phyloP scores from a whole-genome alignment of 2,888 invertebrate genomes.

The Orchesella flavescens region DNA sequence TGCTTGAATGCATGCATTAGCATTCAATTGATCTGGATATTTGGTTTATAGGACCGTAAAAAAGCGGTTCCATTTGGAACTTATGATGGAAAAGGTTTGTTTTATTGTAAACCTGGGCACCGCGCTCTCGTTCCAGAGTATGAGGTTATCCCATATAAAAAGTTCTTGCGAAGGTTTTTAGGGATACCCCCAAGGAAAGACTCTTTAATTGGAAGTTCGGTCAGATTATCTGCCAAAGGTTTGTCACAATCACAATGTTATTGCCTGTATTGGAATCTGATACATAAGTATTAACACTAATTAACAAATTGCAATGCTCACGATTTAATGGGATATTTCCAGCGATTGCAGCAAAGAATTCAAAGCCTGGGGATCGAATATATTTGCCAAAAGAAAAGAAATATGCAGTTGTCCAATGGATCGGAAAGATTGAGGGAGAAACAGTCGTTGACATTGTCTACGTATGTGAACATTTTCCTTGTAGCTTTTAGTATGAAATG shows the following conservation, averaged over 20 bases:
- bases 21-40: neutral
- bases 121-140: slow-evolving; percentile 61
- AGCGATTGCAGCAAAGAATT: slow-evolving; percentile 54
- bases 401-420: slow-evolving; percentile 66
- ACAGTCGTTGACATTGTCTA: slow-evolving; percentile 65
- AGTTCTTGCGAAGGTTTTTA: slow-evolving; percentile 58
- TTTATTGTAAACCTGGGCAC: slow-evolving; percentile 67
- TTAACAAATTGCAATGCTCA: no score
- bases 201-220: slow-evolving; percentile 39
- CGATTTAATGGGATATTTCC: neutral
- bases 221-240: slow-evolving; percentile 48
- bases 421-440: slow-evolving; percentile 61
- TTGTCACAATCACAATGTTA: neutral
- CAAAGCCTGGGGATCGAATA: slow-evolving; percentile 61
- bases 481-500: neutral
- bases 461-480: slow-evolving; percentile 25
- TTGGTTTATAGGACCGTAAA: slow-evolving; percentile 53
- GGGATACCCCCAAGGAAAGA: slow-evolving; percentile 57
- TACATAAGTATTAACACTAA: no score
- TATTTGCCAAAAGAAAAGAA: slow-evolving; percentile 58
- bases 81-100: slow-evolving; percentile 63
- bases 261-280: neutral
- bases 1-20: slow-evolving; percentile 1
- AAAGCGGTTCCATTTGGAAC: slow-evolving; percentile 62
- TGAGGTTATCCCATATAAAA: slow-evolving; percentile 62